Conservation (phyloP, 2,888 invertebrate genomes). For the Epirrita christyi region DNA sequence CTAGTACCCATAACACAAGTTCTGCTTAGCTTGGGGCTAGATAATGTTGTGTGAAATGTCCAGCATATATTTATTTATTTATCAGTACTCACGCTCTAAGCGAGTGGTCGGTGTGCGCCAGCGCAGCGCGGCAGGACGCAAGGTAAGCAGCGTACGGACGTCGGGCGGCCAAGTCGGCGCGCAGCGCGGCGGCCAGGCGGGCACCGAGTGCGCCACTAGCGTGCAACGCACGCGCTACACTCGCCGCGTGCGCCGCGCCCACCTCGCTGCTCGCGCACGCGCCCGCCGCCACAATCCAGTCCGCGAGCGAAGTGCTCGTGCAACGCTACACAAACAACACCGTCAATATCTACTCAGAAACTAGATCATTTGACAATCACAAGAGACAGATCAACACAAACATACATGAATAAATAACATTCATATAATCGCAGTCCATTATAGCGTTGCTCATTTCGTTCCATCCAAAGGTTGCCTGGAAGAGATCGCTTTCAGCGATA, state of each 20-base stretch:
- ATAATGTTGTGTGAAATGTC: too few relatives aligned
- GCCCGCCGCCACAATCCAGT: slow-evolving; percentile 69
- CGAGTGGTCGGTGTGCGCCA: slow-evolving; percentile 61
- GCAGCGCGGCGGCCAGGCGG: slow-evolving; percentile 66
- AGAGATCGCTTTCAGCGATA: too few relatives aligned
- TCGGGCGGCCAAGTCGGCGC: slow-evolving; percentile 73
- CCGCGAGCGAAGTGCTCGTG: slow-evolving; percentile 65
- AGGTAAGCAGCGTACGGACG: slow-evolving; percentile 75
- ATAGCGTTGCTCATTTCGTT: too few relatives aligned
- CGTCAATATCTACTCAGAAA: too few relatives aligned
- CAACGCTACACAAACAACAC: slow-evolving; percentile 54
- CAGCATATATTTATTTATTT: too few relatives aligned
- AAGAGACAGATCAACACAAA: not conserved
- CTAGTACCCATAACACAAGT: too few relatives aligned
- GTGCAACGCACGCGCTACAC: slow-evolving; percentile 49
- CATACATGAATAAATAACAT: not conserved
- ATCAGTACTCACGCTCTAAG: slow-evolving; percentile 53
- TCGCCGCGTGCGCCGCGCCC: slow-evolving; percentile 42
- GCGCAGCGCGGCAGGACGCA: slow-evolving; percentile 66
- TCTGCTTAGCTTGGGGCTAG: too few relatives aligned
- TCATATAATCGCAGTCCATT: too few relatives aligned
- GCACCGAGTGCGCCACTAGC: slow-evolving; percentile 31
- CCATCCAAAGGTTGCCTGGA: too few relatives aligned
- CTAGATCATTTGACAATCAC: too few relatives aligned
- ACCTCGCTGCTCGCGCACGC: slow-evolving; percentile 49